Evolutionary conservation across 2,797 vertebrate species (phyloP).

Genomic region (Microhierax caerulescens): DNA sequence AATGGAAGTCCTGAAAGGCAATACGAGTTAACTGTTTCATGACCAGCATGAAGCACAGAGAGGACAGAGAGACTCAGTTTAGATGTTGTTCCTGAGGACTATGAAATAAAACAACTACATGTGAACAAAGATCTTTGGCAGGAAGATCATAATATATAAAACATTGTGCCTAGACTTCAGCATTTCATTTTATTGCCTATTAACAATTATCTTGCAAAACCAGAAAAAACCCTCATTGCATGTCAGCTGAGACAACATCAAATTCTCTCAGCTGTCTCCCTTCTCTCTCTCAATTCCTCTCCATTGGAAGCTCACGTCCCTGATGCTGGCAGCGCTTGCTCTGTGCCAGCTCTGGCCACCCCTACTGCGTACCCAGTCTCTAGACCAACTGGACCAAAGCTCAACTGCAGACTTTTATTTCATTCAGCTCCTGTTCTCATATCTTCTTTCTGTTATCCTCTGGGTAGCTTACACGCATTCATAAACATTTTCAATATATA

Average conservation of each 20-base stretch:
- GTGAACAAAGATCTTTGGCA: neutral
- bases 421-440: neutral
- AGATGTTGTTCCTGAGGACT: neutral
- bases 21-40: neutral
- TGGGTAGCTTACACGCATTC: neutral
- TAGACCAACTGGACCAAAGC: neutral
- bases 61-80: neutral
- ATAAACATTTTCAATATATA: neutral
- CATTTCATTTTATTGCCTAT: neutral
- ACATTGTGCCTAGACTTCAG: neutral
- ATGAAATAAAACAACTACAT: neutral
- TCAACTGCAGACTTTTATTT: neutral
- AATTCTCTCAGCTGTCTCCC: neutral
- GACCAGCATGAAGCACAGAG: neutral
- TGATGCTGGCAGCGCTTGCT: neutral
- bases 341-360: neutral
- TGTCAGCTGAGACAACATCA: neutral
- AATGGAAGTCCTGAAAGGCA: neutral
- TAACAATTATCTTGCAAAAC: neutral
- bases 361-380: neutral
- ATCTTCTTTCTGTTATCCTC: neutral
- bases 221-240: neutral
- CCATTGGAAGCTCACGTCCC: neutral
- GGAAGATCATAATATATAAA: neutral
- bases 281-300: neutral